Conservation (phyloP, 2,888 invertebrate genomes). For the Campopleginae sp. region DNA sequence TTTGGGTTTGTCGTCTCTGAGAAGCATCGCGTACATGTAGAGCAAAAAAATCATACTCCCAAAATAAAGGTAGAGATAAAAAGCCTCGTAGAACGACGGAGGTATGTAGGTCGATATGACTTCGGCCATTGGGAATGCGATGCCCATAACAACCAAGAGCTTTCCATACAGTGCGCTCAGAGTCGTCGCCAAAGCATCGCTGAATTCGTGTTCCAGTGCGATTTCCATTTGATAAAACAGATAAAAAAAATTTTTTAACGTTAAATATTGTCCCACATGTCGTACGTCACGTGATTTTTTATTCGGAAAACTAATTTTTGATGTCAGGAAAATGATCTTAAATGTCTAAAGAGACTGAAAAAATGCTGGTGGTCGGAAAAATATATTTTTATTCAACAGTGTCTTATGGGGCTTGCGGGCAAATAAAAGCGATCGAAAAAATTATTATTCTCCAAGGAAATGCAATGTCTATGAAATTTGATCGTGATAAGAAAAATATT, state of each 20-base stretch:
- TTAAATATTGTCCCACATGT: not conserved
- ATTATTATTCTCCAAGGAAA: too few relatives aligned
- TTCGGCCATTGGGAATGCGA: slow-evolving; percentile 98
- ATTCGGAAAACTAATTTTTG: not conserved
- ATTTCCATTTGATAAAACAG: slow-evolving; percentile 47
- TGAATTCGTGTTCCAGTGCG: slow-evolving; percentile 78
- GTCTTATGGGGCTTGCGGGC: too few relatives aligned
- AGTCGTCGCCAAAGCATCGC: slow-evolving; percentile 95
- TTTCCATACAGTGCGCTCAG: slow-evolving; percentile 97
- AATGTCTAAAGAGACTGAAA: too few relatives aligned
- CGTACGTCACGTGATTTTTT: not conserved
- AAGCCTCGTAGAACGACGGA: slow-evolving; percentile 96
- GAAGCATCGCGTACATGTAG: slow-evolving; percentile 93
- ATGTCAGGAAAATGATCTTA: too few relatives aligned
- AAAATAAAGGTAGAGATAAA: slow-evolving; percentile 94
- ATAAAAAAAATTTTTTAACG: not conserved
- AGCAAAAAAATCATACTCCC: slow-evolving; percentile 94
- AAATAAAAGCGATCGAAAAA: too few relatives aligned
- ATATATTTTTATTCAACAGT: too few relatives aligned
- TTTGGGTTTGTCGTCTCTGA: slow-evolving; percentile 87
- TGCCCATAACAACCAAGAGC: slow-evolving; percentile 96
- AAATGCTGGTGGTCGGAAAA: too few relatives aligned
- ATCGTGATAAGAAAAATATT: too few relatives aligned
- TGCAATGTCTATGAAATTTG: too few relatives aligned
- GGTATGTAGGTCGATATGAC: slow-evolving; percentile 97